phyloP scores from a whole-genome alignment of 2,888 invertebrate species.

The Gnatocerus cornutus region DNA sequence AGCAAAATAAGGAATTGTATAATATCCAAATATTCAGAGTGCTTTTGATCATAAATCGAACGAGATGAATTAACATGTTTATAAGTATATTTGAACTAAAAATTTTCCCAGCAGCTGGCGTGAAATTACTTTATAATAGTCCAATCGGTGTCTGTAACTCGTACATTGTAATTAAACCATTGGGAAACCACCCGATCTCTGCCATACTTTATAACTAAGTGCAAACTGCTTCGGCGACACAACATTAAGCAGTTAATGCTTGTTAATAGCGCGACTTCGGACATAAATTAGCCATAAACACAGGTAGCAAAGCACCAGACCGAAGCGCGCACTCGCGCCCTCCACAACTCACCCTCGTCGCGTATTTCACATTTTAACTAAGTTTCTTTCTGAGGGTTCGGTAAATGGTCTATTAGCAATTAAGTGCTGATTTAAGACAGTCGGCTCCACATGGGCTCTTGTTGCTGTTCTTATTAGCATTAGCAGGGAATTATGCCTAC shows the following conservation, averaged over 20 bases:
- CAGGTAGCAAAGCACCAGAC: slow-evolving; percentile 55
- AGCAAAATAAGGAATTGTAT: slow-evolving; percentile 19
- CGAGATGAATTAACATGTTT: not conserved
- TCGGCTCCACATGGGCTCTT: slow-evolving; percentile 52
- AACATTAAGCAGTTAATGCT: slow-evolving; percentile 67
- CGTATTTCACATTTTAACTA: slow-evolving; percentile 52
- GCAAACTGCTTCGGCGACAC: slow-evolving; percentile 61
- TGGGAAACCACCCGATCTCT: slow-evolving; percentile 19
- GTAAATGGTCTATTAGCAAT: slow-evolving; percentile 58
- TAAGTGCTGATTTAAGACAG: slow-evolving; percentile 58
- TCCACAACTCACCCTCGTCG: slow-evolving; percentile 6
- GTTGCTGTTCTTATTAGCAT: slow-evolving; percentile 57
- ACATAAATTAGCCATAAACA: slow-evolving; percentile 65
- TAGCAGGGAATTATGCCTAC: slow-evolving; percentile 55
- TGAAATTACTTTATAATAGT: slow-evolving; percentile 21
- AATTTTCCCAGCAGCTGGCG: slow-evolving; percentile 1
- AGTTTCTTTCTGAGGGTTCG: slow-evolving; percentile 53
- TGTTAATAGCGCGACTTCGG: slow-evolving; percentile 66
- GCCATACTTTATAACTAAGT: slow-evolving; percentile 54
- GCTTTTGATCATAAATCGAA: slow-evolving; percentile 9
- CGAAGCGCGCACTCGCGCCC: slow-evolving; percentile 9
- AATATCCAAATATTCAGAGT: slow-evolving; percentile 2
- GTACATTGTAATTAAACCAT: slow-evolving; percentile 37
- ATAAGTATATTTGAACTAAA: too few relatives aligned
- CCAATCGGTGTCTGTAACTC: slow-evolving; percentile 24